Percentiles rank a stretch among this genome's conserved stretches.
These are phyloP conservation scores for Martes martes DNA, from an alignment of 2,113 vertebrate genomes.

Conservation along the genomic window DNA sequence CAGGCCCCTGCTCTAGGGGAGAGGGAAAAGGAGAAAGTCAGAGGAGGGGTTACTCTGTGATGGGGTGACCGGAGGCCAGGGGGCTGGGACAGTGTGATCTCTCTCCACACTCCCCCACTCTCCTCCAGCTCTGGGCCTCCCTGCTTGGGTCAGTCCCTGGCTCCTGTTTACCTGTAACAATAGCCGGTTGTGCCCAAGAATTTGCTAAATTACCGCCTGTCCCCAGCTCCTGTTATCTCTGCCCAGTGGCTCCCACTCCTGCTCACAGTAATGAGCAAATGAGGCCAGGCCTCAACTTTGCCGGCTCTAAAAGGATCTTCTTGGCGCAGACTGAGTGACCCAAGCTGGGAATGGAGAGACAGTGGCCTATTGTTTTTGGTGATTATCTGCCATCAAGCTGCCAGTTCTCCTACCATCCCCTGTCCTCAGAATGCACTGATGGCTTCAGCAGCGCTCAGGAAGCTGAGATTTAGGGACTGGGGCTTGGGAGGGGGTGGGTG, in stretches of 20 bases:
- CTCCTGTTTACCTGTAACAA: conserved; percentile 84
- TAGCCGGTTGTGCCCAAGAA: conserved; percentile 84
- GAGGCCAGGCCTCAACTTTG: conserved; percentile 83
- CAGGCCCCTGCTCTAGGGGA: conserved; percentile 69
- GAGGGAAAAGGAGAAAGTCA: conserved; percentile 33
- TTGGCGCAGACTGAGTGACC: conserved; percentile 84
- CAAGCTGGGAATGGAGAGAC: conserved; percentile 83
- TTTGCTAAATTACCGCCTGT: conserved; percentile 82
- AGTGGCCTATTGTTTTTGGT: conserved; percentile 86
- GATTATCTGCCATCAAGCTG: conserved; percentile 85
- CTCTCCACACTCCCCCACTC: conserved; percentile 40
- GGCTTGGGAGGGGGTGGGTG: neutral
- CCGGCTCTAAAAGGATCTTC: conserved; percentile 84
- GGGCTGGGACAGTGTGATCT: conserved; percentile 45
- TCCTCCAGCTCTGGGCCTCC: conserved; percentile 56
- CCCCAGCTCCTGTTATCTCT: conserved; percentile 81
- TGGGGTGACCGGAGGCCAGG: conserved; percentile 44
- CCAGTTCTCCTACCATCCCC: conserved; percentile 82
- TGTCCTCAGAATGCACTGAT: conserved; percentile 81
- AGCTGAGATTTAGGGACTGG: conserved; percentile 21
- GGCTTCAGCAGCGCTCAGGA: conserved; percentile 76
- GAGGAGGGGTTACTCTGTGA: conserved; percentile 4
- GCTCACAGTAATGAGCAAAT: conserved; percentile 83
- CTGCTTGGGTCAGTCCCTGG: conserved; percentile 50
- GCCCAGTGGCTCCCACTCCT: conserved; percentile 81